Evolutionary conservation across 2,113 vertebrate genomes (phyloP).

Genomic region (Laticauda colubrina): DNA sequence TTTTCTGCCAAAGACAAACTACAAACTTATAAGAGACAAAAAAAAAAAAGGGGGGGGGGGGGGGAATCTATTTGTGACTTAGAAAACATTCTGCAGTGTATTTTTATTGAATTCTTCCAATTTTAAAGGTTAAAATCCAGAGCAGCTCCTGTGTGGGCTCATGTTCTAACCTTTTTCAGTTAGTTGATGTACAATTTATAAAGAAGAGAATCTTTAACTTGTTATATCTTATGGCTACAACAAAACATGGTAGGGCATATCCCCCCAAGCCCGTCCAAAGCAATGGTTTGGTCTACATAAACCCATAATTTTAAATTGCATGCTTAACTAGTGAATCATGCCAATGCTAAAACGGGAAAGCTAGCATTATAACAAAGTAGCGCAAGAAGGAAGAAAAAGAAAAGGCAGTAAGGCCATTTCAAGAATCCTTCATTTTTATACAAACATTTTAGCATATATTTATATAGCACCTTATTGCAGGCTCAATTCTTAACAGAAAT

Average conservation of each 20-base stretch:
- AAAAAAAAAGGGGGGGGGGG: not conserved
- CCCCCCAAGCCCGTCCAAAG: conserved; percentile 23
- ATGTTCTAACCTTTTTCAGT: not conserved
- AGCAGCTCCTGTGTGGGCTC: not conserved
- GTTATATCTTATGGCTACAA: conserved; percentile 1
- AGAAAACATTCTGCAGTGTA: not conserved
- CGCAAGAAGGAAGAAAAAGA: conserved; percentile 13
- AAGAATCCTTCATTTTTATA: not conserved
- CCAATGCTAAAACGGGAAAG: conserved; percentile 63
- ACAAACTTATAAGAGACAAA: not conserved
- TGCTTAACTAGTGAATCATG: conserved; percentile 73
- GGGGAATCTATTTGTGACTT: not conserved
- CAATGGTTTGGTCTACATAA: conserved; percentile 66
- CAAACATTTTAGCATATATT: not conserved
- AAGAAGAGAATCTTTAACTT: not conserved
- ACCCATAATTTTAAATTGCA: conserved; percentile 71
- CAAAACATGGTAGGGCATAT: not conserved
- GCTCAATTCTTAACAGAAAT: not conserved
- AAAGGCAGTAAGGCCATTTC: not conserved
- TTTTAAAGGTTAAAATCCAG: not conserved
- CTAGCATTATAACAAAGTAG: conserved; percentile 47
- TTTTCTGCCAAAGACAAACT: not conserved
- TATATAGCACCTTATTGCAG: not conserved
- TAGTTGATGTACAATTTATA: not conserved
- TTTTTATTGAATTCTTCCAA: not conserved